These are phyloP conservation scores for Pampusana beccarii DNA, from an alignment of 2,113 vertebrate species.

Conservation along the genomic window DNA sequence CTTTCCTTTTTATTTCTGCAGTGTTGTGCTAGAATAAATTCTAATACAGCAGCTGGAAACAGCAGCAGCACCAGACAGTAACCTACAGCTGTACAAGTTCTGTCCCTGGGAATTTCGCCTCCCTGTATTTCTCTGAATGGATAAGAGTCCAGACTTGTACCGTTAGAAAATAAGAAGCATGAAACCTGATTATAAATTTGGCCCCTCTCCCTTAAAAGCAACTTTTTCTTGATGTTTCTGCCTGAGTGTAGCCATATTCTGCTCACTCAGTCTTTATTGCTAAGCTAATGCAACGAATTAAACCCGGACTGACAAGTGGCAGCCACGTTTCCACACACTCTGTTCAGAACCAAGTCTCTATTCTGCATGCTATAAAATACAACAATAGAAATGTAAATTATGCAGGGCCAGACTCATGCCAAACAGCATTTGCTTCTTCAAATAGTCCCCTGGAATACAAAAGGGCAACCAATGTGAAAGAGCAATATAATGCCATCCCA, in stretches of 20 bases:
- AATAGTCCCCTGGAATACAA: slow-evolving; percentile 37
- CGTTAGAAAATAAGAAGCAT: background rate
- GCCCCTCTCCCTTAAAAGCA: background rate
- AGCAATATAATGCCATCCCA: background rate
- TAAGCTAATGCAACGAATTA: background rate
- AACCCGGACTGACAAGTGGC: background rate
- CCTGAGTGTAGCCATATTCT: background rate
- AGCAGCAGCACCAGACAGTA: background rate
- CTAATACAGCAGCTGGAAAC: slow-evolving; percentile 23
- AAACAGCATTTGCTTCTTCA: slow-evolving; percentile 34
- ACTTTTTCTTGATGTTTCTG: background rate
- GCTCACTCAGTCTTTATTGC: background rate
- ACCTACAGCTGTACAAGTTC: background rate
- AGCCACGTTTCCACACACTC: slow-evolving; percentile 3
- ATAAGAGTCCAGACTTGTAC: background rate
- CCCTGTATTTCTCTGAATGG: background rate
- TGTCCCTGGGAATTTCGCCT: background rate
- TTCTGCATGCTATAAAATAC: background rate
- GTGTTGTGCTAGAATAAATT: background rate
- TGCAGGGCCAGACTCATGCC: background rate
- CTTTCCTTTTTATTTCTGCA: background rate
- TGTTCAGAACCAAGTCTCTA: background rate
- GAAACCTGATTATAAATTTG: background rate
- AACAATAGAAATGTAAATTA: slow-evolving; percentile 38
- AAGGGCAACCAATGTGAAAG: slow-evolving; percentile 20